Percentiles rank a stretch among this genome's conserved stretches.
phyloP scores from a whole-genome alignment of 1,140 invertebrate species.

The Pogonomyrmex barbatus region DNA sequence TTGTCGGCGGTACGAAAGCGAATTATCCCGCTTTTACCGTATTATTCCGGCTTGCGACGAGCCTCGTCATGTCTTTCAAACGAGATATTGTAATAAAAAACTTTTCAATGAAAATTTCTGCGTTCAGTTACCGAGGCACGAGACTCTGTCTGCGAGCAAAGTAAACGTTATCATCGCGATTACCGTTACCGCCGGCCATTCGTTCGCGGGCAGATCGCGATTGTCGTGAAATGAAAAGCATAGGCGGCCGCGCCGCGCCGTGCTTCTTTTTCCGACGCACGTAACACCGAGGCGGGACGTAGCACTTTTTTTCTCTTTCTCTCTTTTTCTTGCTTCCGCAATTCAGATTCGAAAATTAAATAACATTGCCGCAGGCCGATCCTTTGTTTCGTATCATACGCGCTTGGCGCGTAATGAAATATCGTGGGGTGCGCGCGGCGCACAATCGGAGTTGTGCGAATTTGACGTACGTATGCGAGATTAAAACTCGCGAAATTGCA shows the following conservation, averaged over 20 bases:
- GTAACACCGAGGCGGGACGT: neutral
- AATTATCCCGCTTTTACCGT: slow-evolving; percentile 35
- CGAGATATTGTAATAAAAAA: slow-evolving; percentile 18
- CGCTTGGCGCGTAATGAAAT: slow-evolving; percentile 59
- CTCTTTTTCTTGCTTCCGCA: slow-evolving; percentile 42
- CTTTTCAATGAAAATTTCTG: slow-evolving; percentile 28
- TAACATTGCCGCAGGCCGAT: slow-evolving; percentile 56
- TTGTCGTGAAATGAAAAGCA: slow-evolving; percentile 43
- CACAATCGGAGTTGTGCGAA: slow-evolving; percentile 2
- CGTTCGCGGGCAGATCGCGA: neutral
- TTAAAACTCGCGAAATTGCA: slow-evolving; percentile 58
- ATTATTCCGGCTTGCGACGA: slow-evolving; percentile 30
- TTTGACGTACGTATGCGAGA: slow-evolving; percentile 49
- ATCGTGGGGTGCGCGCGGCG: slow-evolving; percentile 17
- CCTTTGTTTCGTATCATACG: slow-evolving; percentile 64
- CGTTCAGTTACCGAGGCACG: slow-evolving; percentile 8
- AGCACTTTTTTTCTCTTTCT: no score
- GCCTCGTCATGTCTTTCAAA: neutral
- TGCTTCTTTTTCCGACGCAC: slow-evolving; percentile 20
- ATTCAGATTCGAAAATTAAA: slow-evolving; percentile 66
- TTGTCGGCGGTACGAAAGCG: slow-evolving; percentile 25
- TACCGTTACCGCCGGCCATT: slow-evolving; percentile 10
- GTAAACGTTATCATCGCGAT: slow-evolving; percentile 52
- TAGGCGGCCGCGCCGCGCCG: neutral
- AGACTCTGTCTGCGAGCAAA: neutral